Evolutionary conservation across 2,888 invertebrate species (phyloP).

Genomic region (Eulithis prunata): DNA sequence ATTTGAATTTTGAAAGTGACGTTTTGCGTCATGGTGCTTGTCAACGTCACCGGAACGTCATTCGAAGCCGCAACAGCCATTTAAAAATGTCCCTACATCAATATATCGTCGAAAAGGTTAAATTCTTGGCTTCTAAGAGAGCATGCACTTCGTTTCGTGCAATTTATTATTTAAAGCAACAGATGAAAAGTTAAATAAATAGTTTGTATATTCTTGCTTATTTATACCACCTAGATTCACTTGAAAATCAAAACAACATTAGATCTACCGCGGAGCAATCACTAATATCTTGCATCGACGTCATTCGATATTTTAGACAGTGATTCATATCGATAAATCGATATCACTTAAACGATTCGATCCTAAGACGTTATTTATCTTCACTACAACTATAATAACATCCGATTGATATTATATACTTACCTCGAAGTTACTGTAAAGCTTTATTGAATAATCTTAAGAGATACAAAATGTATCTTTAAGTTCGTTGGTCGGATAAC

Average conservation of each 20-base stretch:
- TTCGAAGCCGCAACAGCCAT: too few species aligned
- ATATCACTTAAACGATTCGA: slow-evolving; percentile 44
- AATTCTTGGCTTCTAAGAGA: not conserved
- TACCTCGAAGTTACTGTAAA: not conserved
- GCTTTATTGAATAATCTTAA: not conserved
- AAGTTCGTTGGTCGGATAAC: slow-evolving; percentile 63
- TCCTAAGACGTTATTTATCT: not conserved
- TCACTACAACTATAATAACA: not conserved
- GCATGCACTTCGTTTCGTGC: not conserved
- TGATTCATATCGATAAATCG: slow-evolving; percentile 52
- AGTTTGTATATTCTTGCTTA: not conserved
- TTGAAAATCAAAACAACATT: slow-evolving; percentile 13
- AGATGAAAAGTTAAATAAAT: not conserved
- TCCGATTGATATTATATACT: too few species aligned
- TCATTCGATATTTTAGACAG: slow-evolving; percentile 48
- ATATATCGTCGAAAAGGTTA: not conserved
- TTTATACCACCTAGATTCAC: slow-evolving; percentile 14
- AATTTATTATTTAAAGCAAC: not conserved
- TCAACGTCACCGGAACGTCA: too few species aligned
- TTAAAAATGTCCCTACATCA: not conserved
- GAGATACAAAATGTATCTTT: slow-evolving; percentile 2
- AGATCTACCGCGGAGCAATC: slow-evolving; percentile 7
- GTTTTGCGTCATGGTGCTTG: too few species aligned
- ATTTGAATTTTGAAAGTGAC: too few species aligned
- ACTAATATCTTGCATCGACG: slow-evolving; percentile 30